These are phyloP conservation scores for Chrysodeixis includens DNA, from an alignment of 2,888 invertebrate species.

Conservation along the genomic window DNA sequence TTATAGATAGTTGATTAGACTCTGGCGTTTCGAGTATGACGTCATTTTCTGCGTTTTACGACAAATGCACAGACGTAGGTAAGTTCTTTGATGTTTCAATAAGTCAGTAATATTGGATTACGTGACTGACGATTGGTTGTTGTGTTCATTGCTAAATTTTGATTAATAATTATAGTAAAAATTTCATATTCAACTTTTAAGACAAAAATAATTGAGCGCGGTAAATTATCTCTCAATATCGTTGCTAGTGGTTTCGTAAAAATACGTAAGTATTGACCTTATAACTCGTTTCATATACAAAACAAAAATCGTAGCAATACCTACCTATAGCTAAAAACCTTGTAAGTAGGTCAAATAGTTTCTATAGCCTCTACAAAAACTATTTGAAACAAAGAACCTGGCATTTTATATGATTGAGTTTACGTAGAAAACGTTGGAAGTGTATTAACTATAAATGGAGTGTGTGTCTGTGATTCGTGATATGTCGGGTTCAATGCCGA, in stretches of 20 bases:
- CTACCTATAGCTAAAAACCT: too few relatives aligned
- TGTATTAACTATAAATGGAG: constrained; percentile 21
- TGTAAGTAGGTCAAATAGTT: too few relatives aligned
- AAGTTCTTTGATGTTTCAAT: constrained; percentile 31
- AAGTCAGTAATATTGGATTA: constrained; percentile 16
- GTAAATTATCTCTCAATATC: too few relatives aligned
- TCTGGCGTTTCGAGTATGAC: constrained; percentile 29
- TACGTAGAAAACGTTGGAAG: constrained; percentile 32
- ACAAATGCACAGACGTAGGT: constrained; percentile 24
- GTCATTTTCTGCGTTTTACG: constrained; percentile 18
- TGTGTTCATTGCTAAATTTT: neutral
- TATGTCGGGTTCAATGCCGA: constrained; percentile 57
- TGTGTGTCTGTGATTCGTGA: constrained; percentile 62
- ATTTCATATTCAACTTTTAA: too few relatives aligned
- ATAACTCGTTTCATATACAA: too few relatives aligned
- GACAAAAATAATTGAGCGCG: too few relatives aligned
- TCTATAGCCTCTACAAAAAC: neutral
- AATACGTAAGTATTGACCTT: too few relatives aligned
- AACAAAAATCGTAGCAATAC: too few relatives aligned
- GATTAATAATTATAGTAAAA: neutral
- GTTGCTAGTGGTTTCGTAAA: too few relatives aligned
- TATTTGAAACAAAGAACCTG: constrained; percentile 18
- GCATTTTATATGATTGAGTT: constrained; percentile 26
- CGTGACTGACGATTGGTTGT: constrained; percentile 4
- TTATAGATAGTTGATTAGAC: constrained; percentile 48